Conservation (phyloP, 2,797 vertebrate genomes). For the Chromis chromis region DNA sequence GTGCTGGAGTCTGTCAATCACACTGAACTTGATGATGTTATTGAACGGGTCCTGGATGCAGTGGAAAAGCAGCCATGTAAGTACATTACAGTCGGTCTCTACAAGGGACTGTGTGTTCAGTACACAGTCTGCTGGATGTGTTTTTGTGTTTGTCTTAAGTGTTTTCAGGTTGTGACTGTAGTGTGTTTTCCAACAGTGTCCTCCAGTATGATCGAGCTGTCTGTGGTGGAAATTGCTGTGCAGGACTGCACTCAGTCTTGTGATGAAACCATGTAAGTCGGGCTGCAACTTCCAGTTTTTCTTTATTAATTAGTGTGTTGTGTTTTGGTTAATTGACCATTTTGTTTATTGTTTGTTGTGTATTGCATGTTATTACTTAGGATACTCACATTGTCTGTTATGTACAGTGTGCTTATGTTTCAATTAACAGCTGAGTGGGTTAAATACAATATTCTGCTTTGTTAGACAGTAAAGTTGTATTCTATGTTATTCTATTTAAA, state of each 20-base stretch:
- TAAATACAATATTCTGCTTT: not conserved
- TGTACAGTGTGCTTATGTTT: not conserved
- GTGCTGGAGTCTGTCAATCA: conserved; percentile 86
- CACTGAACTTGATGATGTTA: conserved; percentile 88
- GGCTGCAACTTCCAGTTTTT: not conserved
- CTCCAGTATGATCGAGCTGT: conserved; percentile 92
- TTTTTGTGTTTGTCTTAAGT: not conserved
- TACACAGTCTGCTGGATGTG: not conserved
- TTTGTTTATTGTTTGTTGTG: not conserved
- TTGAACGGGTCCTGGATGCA: conserved; percentile 92
- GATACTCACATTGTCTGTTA: not conserved
- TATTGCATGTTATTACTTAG: not conserved
- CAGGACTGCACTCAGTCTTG: conserved; percentile 93
- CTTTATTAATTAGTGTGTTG: not conserved
- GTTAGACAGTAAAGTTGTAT: not conserved
- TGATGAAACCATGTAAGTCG: conserved; percentile 91
- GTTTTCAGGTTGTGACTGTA: conserved; percentile 1
- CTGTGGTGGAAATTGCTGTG: conserved; percentile 89
- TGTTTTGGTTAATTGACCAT: not conserved
- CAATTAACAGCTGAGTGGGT: not conserved
- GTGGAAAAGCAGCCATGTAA: conserved; percentile 94
- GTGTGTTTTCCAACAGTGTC: conserved; percentile 84
- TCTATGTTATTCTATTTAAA: no score
- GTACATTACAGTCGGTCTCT: conserved; percentile 40
- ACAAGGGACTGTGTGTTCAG: not conserved